Base-by-base conservation (phyloP, 2,113 vertebrate species). In the Piprites chloris region DNA sequence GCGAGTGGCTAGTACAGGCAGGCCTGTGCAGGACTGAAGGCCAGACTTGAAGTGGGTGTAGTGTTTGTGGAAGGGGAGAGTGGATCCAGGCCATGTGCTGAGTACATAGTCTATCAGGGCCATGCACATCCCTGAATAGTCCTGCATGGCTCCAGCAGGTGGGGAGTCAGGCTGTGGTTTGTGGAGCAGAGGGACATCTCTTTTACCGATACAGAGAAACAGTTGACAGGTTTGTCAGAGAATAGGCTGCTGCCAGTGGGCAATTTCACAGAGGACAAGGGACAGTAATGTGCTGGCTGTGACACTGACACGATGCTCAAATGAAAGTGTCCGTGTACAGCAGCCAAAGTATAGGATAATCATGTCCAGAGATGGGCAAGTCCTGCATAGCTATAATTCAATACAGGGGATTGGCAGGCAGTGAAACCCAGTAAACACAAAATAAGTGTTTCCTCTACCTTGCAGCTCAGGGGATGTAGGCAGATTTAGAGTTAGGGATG, bases 101-200 rank as follows among this genome's bases (percentile, higher is more conserved):
- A 85, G 86, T 41, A 35, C 33, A 66, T 65, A 55, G 3, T 58
- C 78, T 82, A 47, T 58, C 15, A 2, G 52, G 52, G 69, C 56
- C 16, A 6, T 1, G 3, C 5, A 0, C 27, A 39, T 69, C 81
- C 47, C 52, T 35, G 20, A 56, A 23, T 3, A 11, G 44, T 24
- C 44, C 58, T 35, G 52, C 52, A 27, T 0, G 0, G n/a, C 5
- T 4, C 50, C 7, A 9, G 62, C 47, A 63, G 44, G 53, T 33
- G 21, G 58, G 44, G 68, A 41, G 20, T 39, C 3, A 0, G 55
- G 50, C 50, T 32, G 15, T 5, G 7, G 59, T 78, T 69, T 56
- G 75, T 52, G 72, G 59, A 61, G 55, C 55, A 46, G 55, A 11
- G 26, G 53, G 11, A 50, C 26, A 71, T 47, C 14, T 26, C 69